phyloP scores from a whole-genome alignment of 2,113 vertebrate genomes.

The Coturnix japonica region DNA sequence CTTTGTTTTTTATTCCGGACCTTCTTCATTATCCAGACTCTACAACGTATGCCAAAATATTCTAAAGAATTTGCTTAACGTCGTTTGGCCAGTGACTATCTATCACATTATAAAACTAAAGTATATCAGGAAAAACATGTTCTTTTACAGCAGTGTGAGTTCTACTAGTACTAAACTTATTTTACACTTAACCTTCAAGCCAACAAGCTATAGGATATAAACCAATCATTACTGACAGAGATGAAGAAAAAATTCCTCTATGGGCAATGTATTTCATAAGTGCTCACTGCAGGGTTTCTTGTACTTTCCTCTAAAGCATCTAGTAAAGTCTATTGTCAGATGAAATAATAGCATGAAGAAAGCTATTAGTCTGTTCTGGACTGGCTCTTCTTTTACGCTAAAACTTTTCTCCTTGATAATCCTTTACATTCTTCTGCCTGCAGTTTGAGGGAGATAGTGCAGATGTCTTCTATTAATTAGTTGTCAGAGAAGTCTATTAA shows the following conservation, averaged over 20 bases:
- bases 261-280: background rate
- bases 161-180: background rate
- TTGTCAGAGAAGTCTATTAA: too few relatives aligned
- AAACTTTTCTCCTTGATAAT: slow-evolving; percentile 24
- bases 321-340: slow-evolving; percentile 30
- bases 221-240: slow-evolving; percentile 51
- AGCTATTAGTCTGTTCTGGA: slow-evolving; percentile 38
- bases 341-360: slow-evolving; percentile 17
- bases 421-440: background rate
- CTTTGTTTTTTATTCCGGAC: background rate
- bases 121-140: background rate
- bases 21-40: background rate
- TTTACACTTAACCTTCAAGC: slow-evolving; percentile 48
- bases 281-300: slow-evolving; percentile 48
- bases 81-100: background rate
- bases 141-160: background rate
- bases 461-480: background rate
- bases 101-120: slow-evolving; percentile 26
- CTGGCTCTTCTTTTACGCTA: background rate
- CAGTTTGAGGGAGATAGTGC: background rate
- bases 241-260: slow-evolving; percentile 60
- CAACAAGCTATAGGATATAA: slow-evolving; percentile 29
- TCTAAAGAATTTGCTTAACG: background rate
- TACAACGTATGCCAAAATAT: background rate
- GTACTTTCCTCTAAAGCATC: slow-evolving; percentile 43